Conservation (phyloP, 2,113 vertebrate species). For the Hirundichthys speculiger region DNA sequence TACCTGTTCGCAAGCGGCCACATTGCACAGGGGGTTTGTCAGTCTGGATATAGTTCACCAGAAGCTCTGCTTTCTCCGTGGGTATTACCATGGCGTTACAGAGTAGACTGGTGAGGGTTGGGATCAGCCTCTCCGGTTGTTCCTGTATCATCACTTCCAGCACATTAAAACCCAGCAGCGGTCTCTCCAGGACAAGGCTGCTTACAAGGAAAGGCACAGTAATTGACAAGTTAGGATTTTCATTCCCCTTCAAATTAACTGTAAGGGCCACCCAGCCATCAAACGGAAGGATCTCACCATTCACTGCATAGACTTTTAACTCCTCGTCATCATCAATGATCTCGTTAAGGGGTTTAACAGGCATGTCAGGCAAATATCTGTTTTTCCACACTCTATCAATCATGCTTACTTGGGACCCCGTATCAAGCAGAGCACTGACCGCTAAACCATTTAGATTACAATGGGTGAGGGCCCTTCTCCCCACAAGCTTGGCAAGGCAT, state of each 20-base stretch:
- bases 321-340: not conserved
- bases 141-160: not conserved
- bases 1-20: no score
- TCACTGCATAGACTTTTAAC: not conserved
- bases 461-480: no score
- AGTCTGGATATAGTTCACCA: not conserved
- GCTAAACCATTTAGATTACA: no score
- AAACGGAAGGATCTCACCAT: not conserved
- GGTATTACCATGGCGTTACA: not conserved
- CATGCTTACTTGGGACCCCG: not conserved
- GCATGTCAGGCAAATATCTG: not conserved
- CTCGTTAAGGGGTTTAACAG: no score
- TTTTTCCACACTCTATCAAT: not conserved
- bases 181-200: not conserved
- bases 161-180: constrained; percentile 1
- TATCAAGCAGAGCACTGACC: not conserved
- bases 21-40: not conserved
- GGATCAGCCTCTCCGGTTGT: not conserved
- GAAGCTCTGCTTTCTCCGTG: not conserved
- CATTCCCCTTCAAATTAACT: not conserved
- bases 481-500: no score
- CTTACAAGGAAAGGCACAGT: not conserved
- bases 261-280: not conserved
- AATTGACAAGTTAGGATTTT: not conserved
- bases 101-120: not conserved